phyloP scores from a whole-genome alignment of 2,113 vertebrate species.

The Cisticola juncidis region DNA sequence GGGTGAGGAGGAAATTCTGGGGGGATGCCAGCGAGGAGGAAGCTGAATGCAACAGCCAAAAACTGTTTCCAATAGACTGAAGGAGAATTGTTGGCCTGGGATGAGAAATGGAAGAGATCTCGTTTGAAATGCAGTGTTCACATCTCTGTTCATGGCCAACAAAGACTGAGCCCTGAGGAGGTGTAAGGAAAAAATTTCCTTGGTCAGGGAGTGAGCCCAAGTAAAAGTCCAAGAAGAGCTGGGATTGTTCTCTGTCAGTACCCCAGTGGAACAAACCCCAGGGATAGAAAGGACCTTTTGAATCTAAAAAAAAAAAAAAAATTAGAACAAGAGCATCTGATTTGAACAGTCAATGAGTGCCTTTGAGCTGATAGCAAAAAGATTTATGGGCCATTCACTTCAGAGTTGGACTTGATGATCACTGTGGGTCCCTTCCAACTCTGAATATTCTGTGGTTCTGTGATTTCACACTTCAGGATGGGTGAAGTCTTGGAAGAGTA shows the following conservation, averaged over 20 bases:
- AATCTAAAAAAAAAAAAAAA: background rate
- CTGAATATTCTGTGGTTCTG: background rate
- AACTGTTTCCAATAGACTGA: background rate
- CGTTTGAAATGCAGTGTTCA: background rate
- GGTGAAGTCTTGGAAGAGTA: background rate
- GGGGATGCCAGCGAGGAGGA: background rate
- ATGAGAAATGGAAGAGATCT: background rate
- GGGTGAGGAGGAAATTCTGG: background rate
- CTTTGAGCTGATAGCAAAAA: background rate
- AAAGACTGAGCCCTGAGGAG: background rate
- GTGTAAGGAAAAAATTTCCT: background rate
- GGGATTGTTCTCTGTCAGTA: background rate
- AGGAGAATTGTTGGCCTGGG: background rate
- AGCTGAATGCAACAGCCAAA: background rate
- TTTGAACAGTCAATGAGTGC: background rate
- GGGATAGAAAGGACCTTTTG: background rate
- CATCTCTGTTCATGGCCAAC: background rate
- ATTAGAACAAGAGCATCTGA: background rate
- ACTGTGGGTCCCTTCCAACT: background rate
- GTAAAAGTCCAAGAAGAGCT: background rate
- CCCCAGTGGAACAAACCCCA: background rate
- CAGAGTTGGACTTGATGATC: background rate
- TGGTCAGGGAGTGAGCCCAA: background rate
- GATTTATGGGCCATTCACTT: background rate
- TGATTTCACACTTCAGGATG: background rate